Evolutionary conservation across 2,113 vertebrate species (phyloP).

Genomic region (Percina caprodes): DNA sequence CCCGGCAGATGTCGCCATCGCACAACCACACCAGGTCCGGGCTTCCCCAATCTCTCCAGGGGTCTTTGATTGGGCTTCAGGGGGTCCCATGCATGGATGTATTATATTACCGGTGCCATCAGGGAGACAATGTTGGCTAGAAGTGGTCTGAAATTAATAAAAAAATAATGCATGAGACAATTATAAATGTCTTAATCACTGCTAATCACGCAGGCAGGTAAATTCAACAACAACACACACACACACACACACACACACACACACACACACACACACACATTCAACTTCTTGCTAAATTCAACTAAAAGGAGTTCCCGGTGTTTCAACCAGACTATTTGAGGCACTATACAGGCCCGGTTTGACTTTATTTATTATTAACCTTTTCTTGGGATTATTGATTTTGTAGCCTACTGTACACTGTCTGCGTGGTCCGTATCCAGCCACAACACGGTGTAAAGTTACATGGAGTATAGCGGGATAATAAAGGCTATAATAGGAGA

Average conservation of each 20-base stretch:
- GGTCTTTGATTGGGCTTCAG: background rate
- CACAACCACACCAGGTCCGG: background rate
- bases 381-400: background rate
- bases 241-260: too few species aligned
- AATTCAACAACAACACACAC: background rate
- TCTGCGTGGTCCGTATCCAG: background rate
- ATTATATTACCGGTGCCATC: too few species aligned
- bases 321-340: background rate
- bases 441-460: slow-evolving; percentile 10
- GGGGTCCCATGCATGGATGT: background rate
- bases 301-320: too few species aligned
- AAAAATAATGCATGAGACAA: background rate
- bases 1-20: slow-evolving; percentile 42
- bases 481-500: too few species aligned
- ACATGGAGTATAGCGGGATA: background rate
- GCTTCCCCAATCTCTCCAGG: background rate
- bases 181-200: background rate
- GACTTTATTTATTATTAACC: background rate
- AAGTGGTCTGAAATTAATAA: background rate
- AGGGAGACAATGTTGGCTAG: background rate
- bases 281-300: too few species aligned
- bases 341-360: background rate
- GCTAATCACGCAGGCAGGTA: background rate
- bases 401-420: background rate
- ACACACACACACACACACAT: too few species aligned